Evolutionary conservation across 2,888 invertebrate genomes (phyloP).

Genomic region (Acleris emargana): DNA sequence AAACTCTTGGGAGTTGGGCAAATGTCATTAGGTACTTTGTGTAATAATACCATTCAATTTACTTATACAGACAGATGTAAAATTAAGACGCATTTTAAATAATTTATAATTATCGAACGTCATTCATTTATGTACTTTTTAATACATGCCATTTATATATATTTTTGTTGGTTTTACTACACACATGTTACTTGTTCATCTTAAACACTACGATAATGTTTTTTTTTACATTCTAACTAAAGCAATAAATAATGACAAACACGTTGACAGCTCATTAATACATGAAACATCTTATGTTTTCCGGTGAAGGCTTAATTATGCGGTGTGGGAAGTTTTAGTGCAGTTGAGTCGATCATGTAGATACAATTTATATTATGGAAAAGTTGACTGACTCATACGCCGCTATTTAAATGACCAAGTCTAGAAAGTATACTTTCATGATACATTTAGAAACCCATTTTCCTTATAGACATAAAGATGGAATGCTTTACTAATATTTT

Average conservation of each 20-base stretch:
- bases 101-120: too few relatives aligned
- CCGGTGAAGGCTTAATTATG: conserved; percentile 7
- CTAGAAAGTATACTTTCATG: background rate
- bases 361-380: background rate
- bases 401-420: background rate
- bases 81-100: too few relatives aligned
- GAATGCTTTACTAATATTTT: too few relatives aligned
- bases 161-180: too few relatives aligned
- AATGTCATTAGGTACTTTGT: too few relatives aligned
- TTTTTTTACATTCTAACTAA: background rate
- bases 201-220: background rate
- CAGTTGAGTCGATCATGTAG: conserved; percentile 10
- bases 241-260: background rate
- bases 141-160: too few relatives aligned
- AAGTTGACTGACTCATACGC: conserved; percentile 14
- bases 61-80: too few relatives aligned
- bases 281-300: background rate
- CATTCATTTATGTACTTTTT: too few relatives aligned
- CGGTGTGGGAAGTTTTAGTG: conserved; percentile 13
- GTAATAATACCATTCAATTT: too few relatives aligned
- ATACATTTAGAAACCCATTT: background rate
- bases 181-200: too few relatives aligned
- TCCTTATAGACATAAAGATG: too few relatives aligned
- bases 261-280: background rate
- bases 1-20: too few relatives aligned